Conservation (phyloP, 2,888 invertebrate genomes). For the Callyntrura sp. region DNA sequence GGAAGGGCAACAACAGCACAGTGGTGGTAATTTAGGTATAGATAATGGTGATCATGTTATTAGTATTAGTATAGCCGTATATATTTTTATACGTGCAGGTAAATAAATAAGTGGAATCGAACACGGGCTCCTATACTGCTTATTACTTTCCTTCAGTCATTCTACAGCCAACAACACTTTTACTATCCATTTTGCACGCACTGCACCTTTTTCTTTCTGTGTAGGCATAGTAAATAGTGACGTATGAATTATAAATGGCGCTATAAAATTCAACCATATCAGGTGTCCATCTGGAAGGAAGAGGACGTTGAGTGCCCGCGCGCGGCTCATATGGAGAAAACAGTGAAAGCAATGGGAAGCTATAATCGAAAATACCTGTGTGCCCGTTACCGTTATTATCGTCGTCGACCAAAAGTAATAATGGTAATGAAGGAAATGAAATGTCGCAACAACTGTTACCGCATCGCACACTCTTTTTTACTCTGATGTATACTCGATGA, state of each 20-base stretch:
- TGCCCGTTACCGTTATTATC: too few relatives aligned
- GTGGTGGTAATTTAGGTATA: background rate
- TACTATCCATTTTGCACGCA: slow-evolving; percentile 1
- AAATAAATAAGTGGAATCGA: background rate
- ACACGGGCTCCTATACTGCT: too few relatives aligned
- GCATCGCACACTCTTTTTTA: background rate
- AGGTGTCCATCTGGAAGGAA: too few relatives aligned
- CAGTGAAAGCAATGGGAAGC: too few relatives aligned
- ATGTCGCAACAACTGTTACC: slow-evolving; percentile 32
- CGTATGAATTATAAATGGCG: too few relatives aligned
- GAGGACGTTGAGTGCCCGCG: too few relatives aligned
- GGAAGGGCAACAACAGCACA: background rate
- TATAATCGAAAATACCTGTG: too few relatives aligned
- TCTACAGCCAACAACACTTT: background rate
- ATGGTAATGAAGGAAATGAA: slow-evolving; percentile 26
- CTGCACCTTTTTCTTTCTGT: too few relatives aligned
- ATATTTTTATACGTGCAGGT: background rate
- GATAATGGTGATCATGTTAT: background rate
- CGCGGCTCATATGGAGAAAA: too few relatives aligned
- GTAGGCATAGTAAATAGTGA: too few relatives aligned
- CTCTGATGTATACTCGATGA: background rate
- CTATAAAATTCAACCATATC: too few relatives aligned
- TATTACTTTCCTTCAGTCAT: background rate
- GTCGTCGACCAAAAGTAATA: background rate
- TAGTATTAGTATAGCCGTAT: background rate